phyloP scores from a whole-genome alignment of 2,888 invertebrate species.

The Tipula confusa region DNA sequence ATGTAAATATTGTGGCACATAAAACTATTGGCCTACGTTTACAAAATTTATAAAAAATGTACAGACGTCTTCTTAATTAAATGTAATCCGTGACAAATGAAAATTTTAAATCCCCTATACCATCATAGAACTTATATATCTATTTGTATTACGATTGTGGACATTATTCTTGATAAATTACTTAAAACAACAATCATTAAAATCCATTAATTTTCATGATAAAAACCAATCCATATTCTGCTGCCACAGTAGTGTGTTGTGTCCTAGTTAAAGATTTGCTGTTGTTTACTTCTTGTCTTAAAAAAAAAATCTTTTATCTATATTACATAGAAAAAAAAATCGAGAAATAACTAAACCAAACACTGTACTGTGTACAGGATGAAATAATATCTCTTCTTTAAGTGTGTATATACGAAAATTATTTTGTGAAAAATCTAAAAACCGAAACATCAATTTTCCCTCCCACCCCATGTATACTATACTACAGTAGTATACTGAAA shows the following conservation, averaged over 20 bases:
- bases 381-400: neutral
- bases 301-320: neutral
- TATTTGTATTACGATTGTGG: neutral
- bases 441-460: neutral
- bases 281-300: neutral
- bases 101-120: neutral
- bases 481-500: neutral
- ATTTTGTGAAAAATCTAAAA: neutral
- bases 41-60: no score
- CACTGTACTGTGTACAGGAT: neutral
- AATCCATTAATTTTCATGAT: slow-evolving; percentile 20
- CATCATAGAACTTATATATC: neutral
- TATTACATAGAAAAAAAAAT: neutral
- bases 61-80: neutral
- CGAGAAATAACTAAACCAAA: neutral
- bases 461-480: neutral
- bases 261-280: neutral
- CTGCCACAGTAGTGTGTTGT: neutral
- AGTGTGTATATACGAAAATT: neutral
- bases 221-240: neutral
- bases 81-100: neutral
- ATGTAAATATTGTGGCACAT: no score
- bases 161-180: neutral
- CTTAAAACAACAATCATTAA: neutral
- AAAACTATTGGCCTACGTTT: no score